Conservation (phyloP, 1,140 invertebrate species). For the Sipha flava region DNA sequence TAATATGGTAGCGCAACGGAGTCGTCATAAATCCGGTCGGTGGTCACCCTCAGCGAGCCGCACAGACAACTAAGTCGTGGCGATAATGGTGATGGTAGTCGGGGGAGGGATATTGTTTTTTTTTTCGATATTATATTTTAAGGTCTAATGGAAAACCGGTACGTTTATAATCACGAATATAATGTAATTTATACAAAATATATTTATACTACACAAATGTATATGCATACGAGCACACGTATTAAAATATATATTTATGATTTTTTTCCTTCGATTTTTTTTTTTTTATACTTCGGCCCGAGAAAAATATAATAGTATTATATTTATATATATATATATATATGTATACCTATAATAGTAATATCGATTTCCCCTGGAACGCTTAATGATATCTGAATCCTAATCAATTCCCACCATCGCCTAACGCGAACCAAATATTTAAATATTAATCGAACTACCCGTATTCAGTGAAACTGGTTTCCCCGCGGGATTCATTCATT, state of each 20-base stretch:
- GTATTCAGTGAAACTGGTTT: constrained; percentile 6
- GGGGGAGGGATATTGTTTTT: constrained; percentile 3
- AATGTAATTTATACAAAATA: neutral
- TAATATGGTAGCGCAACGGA: neutral
- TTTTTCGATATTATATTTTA: neutral
- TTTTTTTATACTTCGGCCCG: neutral
- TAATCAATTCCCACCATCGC: constrained; percentile 13
- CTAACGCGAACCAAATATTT: constrained; percentile 18
- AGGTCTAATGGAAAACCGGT: constrained; percentile 16
- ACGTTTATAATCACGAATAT: neutral
- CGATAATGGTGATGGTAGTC: neutral
- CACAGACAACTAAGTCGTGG: too few species aligned
- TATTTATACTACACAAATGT: neutral
- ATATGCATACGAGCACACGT: neutral
- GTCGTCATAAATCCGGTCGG: constrained; percentile 19
- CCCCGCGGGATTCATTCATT: neutral
- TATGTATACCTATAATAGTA: neutral
- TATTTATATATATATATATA: too few species aligned
- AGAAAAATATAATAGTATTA: neutral
- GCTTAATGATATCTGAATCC: constrained; percentile 14
- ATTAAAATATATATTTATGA: neutral
- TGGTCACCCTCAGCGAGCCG: neutral
- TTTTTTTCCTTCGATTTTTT: neutral
- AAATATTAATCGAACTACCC: constrained; percentile 28
- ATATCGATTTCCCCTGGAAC: neutral